Base-by-base conservation (phyloP, 2,888 invertebrate genomes). In the Microplitis manilae region DNA sequence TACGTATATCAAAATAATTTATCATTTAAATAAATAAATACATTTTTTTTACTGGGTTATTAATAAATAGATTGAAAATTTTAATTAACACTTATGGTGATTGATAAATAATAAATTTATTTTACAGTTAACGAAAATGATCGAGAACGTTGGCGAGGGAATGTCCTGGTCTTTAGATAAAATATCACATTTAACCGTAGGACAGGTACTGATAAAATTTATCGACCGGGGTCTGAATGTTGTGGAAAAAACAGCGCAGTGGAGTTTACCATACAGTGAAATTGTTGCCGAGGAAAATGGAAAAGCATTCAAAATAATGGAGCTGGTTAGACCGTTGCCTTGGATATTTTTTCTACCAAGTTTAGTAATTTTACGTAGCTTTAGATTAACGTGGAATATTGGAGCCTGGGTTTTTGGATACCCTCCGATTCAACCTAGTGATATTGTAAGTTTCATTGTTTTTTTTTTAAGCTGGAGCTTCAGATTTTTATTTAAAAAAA, bases 321-420 rank as follows among this genome's bases (percentile, higher is more conserved):
- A 92, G 84, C 85, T 92, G 73, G 90, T 92, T n/a, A 90, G 93
- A 40, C 93, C 93, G 0, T 84, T 93, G 73, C 92, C 93, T 0
- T 93, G 93, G 93, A 85, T 92, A 39, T 88, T 93, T 61, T 93
- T 93, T 84, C 85, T 93, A 13, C 87, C 90, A 40, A 87, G 91
- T 81, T 86, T 93, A 70, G 83, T 93, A 6, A 76, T 90, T 0
- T 86, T 93, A 6, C 90, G 93, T 1, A 78, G 90, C 64, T 86
- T 90, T 5, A 89, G 92, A 78, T 89, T 90, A 79, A 85, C 87
- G 0, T 86, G 92, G 74, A 93, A 93, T 6, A 84, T 91, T 7
- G 84, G 90, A 68, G 91, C 91, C 79, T 87, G 90, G 6, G 81
- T 92, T 5, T 82, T 92, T 79, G 92, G 92, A 0, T 92, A 91